phyloP scores from a whole-genome alignment of 1,140 invertebrate genomes.

The Idris sp. region DNA sequence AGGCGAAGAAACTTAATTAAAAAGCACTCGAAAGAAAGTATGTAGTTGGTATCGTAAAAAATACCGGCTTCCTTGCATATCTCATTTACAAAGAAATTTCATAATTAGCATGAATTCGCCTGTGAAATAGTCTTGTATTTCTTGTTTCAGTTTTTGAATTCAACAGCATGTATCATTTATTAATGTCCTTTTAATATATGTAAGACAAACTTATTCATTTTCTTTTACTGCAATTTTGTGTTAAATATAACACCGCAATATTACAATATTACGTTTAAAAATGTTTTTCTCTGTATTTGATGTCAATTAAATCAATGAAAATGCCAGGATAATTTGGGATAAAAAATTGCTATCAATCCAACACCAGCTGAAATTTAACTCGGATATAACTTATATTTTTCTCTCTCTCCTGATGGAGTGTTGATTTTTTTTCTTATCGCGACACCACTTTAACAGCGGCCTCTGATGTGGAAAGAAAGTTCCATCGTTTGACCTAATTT shows the following conservation, averaged over 20 bases:
- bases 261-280: too few relatives aligned
- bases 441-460: constrained; percentile 43
- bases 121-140: background rate
- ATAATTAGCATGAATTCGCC: constrained; percentile 25
- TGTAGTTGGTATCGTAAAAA: constrained; percentile 35
- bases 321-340: constrained; percentile 3
- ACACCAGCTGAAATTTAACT: constrained; percentile 18
- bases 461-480: constrained; percentile 57
- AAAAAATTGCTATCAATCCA: constrained; percentile 27
- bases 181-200: constrained; percentile 10
- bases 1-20: constrained; percentile 37
- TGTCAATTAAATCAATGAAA: constrained; percentile 26
- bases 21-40: constrained; percentile 33
- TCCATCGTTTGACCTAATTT: constrained; percentile 59
- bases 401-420: constrained; percentile 28
- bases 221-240: constrained; percentile 2
- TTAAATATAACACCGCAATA: constrained; percentile 1
- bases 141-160: background rate
- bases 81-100: constrained; percentile 51
- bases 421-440: constrained; percentile 56
- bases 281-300: too few relatives aligned
- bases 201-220: constrained; percentile 33
- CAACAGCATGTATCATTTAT: constrained; percentile 7
- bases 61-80: constrained; percentile 22
- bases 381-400: constrained; percentile 29